Evolutionary conservation across 2,797 vertebrate genomes (phyloP).

Genomic region (Molossus molossus): DNA sequence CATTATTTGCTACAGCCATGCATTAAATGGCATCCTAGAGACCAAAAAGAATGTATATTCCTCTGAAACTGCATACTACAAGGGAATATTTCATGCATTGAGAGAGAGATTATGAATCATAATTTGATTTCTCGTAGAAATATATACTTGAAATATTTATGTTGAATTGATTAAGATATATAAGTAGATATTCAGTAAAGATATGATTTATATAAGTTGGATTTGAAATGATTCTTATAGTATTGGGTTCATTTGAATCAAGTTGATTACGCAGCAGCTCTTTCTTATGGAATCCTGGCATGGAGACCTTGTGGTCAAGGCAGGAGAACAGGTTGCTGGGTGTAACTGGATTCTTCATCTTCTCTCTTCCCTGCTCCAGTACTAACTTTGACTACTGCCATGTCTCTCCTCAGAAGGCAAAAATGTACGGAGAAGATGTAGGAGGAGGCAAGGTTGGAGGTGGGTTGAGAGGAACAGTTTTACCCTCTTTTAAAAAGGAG

Average conservation of each 20-base stretch:
- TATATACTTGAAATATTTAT: background rate
- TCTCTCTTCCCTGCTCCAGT: constrained; percentile 10
- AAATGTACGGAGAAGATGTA: constrained; percentile 11
- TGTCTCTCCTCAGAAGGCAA: constrained; percentile 45
- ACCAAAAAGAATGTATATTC: constrained; percentile 20
- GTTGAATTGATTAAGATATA: constrained; percentile 23
- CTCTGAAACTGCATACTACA: constrained; percentile 29
- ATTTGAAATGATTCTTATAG: constrained; percentile 33
- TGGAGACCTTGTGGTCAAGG: background rate
- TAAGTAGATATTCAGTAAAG: constrained; percentile 45
- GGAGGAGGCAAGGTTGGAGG: constrained; percentile 34
- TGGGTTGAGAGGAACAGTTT: constrained; percentile 35
- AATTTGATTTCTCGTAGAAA: constrained; percentile 65
- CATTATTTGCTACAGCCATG: constrained; percentile 46
- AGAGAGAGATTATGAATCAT: constrained; percentile 55
- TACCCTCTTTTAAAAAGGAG: constrained; percentile 30
- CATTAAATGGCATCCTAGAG: constrained; percentile 28
- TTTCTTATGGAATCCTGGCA: background rate
- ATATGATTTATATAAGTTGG: background rate
- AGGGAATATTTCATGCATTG: background rate
- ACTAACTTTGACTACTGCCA: constrained; percentile 36
- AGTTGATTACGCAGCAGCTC: background rate
- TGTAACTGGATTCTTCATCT: constrained; percentile 45
- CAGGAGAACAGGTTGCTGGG: constrained; percentile 37
- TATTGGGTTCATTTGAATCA: background rate